Conservation (phyloP, 2,113 vertebrate genomes). For the Galeopterus variegatus region DNA sequence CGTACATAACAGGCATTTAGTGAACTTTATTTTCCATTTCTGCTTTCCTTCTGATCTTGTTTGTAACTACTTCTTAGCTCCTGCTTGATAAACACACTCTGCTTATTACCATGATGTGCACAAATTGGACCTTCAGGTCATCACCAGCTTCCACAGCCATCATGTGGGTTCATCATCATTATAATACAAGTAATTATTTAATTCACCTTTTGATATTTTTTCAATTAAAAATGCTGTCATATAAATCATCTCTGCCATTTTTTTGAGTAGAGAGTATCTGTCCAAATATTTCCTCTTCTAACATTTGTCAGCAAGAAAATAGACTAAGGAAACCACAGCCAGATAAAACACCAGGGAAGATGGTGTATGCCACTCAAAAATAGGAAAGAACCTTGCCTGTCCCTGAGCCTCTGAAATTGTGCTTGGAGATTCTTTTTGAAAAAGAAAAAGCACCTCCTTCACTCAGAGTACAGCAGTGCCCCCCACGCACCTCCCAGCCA, state of each 20-base stretch:
- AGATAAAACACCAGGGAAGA: background rate
- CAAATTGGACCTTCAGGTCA: background rate
- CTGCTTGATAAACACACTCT: background rate
- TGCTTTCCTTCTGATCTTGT: conserved; percentile 6
- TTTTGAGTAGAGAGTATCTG: background rate
- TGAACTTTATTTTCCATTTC: conserved; percentile 9
- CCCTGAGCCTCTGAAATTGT: background rate
- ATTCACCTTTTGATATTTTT: background rate
- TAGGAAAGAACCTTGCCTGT: background rate
- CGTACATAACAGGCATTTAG: background rate
- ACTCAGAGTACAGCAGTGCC: background rate
- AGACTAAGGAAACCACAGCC: background rate
- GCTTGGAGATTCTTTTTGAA: conserved; percentile 42
- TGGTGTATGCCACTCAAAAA: background rate
- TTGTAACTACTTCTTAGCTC: background rate
- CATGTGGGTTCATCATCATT: background rate
- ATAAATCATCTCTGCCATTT: background rate
- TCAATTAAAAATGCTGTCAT: background rate
- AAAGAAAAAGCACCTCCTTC: background rate
- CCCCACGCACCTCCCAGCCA: background rate
- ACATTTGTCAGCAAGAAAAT: background rate
- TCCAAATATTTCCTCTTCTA: conserved; percentile 20
- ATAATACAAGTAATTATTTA: background rate
- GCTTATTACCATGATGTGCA: background rate
- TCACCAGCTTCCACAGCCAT: too few relatives aligned